A percentile compares a stretch with the other conserved stretches of the same genome.
Evolutionary conservation across 1,140 invertebrate genomes (phyloP).

Genomic region (Drosophila willistoni): DNA sequence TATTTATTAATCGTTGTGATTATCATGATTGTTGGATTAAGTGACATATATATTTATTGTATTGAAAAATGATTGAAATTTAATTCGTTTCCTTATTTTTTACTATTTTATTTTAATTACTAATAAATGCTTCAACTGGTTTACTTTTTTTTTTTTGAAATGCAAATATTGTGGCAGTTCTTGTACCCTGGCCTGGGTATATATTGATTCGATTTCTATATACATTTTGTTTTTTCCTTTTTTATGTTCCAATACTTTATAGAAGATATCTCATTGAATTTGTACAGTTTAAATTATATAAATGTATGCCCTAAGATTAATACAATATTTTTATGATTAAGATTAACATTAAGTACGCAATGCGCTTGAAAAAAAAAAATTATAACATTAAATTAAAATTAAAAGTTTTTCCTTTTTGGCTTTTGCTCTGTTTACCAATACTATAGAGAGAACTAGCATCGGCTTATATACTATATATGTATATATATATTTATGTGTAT

Average conservation of each 20-base stretch:
- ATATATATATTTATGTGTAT: neutral
- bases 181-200: constrained; percentile 44
- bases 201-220: constrained; percentile 42
- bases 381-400: constrained; percentile 21
- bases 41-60: constrained; percentile 22
- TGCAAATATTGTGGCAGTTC: constrained; percentile 68
- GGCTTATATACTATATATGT: constrained; percentile 10
- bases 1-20: constrained; percentile 57
- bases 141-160: constrained; percentile 50
- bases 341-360: constrained; percentile 50
- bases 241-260: constrained; percentile 59
- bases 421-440: constrained; percentile 47
- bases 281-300: constrained; percentile 27
- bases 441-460: constrained; percentile 28
- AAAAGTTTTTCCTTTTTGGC: constrained; percentile 14
- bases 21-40: constrained; percentile 29
- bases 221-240: constrained; percentile 63
- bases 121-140: constrained; percentile 77
- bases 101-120: constrained; percentile 39
- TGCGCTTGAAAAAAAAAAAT: constrained; percentile 45
- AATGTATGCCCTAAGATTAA: constrained; percentile 6
- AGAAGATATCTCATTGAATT: constrained; percentile 48
- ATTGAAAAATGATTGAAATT: constrained; percentile 25
- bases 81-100: neutral
- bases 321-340: constrained; percentile 10